A percentile compares a stretch with the other conserved stretches of the same genome.
These are phyloP conservation scores for Paguma larvata DNA, from an alignment of 2,797 vertebrate genomes.

Conservation along the genomic window DNA sequence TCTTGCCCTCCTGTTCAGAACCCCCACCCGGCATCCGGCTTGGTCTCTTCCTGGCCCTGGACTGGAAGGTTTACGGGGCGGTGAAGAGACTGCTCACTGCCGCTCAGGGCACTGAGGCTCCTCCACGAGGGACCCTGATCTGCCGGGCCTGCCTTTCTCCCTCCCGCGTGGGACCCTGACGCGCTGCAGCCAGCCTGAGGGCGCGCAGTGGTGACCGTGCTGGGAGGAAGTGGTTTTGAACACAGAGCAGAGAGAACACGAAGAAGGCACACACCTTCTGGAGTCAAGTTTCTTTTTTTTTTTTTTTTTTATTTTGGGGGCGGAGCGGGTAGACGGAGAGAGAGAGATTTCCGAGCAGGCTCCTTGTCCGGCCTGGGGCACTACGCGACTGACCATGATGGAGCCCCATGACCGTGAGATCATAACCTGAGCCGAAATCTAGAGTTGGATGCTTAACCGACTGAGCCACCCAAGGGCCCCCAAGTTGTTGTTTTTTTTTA, in stretches of 20 bases:
- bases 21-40: neutral
- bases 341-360: too few relatives aligned
- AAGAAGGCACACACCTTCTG: fast-evolving
- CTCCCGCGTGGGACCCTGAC: fast-evolving
- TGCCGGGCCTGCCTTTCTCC: neutral
- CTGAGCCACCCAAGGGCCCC: too few relatives aligned
- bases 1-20: neutral
- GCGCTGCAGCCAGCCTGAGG: fast-evolving
- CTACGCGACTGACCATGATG: too few relatives aligned
- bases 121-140: neutral
- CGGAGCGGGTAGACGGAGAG: too few relatives aligned
- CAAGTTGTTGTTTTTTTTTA: neutral
- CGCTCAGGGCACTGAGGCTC: neutral
- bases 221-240: neutral
- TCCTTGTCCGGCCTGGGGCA: too few relatives aligned
- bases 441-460: too few relatives aligned
- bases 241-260: neutral
- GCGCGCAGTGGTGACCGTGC: fast-evolving
- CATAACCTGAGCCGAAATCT: too few relatives aligned
- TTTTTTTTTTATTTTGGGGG: neutral
- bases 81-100: neutral
- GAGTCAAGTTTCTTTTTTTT: neutral
- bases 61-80: neutral
- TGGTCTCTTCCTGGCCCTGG: neutral
- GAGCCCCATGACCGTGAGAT: too few relatives aligned